phyloP scores from a whole-genome alignment of 2,888 invertebrate species.

The Perizoma flavofasciatum region DNA sequence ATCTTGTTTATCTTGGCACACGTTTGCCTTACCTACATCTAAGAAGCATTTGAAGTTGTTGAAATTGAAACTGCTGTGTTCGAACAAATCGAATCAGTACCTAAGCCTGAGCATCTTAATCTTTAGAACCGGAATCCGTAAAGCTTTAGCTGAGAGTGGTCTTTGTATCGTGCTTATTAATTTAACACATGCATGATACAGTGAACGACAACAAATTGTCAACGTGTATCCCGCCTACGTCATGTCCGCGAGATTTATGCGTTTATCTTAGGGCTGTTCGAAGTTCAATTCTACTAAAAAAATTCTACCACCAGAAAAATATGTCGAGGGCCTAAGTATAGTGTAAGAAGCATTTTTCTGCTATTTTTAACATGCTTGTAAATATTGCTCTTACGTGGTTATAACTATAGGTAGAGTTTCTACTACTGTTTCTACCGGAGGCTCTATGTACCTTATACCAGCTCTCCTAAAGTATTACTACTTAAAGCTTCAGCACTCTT shows the following conservation, averaged over 20 bases:
- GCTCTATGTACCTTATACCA: no score
- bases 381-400: no score
- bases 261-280: constrained; percentile 45
- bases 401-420: no score
- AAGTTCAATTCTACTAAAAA: not conserved
- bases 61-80: constrained; percentile 15
- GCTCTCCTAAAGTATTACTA: no score
- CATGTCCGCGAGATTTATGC: constrained; percentile 76
- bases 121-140: constrained; percentile 21
- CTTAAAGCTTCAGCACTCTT: no score
- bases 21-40: no score
- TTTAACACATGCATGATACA: constrained; percentile 39
- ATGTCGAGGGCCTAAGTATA: not conserved
- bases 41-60: constrained; percentile 5
- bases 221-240: constrained; percentile 78
- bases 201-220: constrained; percentile 68
- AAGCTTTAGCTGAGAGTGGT: constrained; percentile 14
- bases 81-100: constrained; percentile 21
- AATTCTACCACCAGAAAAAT: constrained; percentile 1
- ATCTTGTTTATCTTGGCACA: no score
- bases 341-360: not conserved
- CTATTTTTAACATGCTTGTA: not conserved
- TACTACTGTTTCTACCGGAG: no score
- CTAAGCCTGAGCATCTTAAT: constrained; percentile 21
- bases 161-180: constrained; percentile 31